phyloP scores from a whole-genome alignment of 2,888 invertebrate genomes.

The Hydrotaea cyrtoneurina region DNA sequence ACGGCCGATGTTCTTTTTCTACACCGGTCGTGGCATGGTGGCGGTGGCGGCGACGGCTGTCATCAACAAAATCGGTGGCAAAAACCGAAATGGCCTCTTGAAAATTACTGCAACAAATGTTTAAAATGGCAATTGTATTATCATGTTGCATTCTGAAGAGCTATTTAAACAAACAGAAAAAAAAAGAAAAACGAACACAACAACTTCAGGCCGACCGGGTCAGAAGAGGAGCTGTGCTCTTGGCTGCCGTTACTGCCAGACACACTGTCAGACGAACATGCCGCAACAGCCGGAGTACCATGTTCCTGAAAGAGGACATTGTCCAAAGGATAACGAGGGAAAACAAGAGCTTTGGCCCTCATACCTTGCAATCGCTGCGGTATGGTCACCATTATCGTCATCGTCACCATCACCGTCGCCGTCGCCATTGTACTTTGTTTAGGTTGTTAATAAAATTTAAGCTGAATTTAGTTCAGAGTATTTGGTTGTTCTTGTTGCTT shows the following conservation, averaged over 20 bases:
- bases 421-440: slow-evolving; percentile 53
- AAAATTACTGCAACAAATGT: slow-evolving; percentile 62
- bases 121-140: slow-evolving; percentile 60
- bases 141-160: slow-evolving; percentile 52
- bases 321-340: slow-evolving; percentile 30
- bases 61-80: slow-evolving; percentile 39
- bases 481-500: slow-evolving; percentile 38
- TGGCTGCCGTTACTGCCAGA: not conserved
- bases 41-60: slow-evolving; percentile 41
- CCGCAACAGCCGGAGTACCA: slow-evolving; percentile 5
- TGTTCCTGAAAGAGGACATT: slow-evolving; percentile 27
- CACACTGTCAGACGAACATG: slow-evolving; percentile 26
- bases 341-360: slow-evolving; percentile 33
- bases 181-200: slow-evolving; percentile 1
- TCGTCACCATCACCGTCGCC: no score
- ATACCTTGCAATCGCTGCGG: slow-evolving; percentile 21
- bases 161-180: slow-evolving; percentile 61
- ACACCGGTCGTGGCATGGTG: no score
- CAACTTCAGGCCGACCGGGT: slow-evolving; percentile 28
- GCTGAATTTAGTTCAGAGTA: slow-evolving; percentile 34
- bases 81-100: slow-evolving; percentile 36
- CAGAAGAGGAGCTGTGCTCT: slow-evolving; percentile 41
- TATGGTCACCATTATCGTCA: no score
- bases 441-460: slow-evolving; percentile 65
- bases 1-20: not conserved